Conservation (phyloP, 2,797 vertebrate genomes). For the Halcyon badia region DNA sequence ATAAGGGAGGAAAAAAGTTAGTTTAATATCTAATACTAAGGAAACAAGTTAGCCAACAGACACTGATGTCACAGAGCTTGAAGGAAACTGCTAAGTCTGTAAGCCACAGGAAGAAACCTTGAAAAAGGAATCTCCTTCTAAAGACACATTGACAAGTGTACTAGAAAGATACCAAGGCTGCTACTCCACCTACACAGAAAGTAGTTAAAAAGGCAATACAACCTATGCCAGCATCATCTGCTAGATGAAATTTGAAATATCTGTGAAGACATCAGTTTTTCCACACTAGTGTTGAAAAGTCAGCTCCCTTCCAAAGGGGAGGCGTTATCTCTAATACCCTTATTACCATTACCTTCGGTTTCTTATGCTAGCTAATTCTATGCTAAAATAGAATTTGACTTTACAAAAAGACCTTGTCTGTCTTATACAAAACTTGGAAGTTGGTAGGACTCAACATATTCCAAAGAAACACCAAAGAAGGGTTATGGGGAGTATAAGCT, state of each 20-base stretch:
- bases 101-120: neutral
- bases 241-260: neutral
- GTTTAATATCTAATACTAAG: neutral
- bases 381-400: neutral
- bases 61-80: neutral
- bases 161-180: neutral
- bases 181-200: neutral
- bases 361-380: neutral
- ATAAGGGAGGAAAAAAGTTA: neutral
- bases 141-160: neutral
- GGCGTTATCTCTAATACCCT: neutral
- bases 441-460: neutral
- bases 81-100: neutral
- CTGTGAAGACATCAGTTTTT: neutral
- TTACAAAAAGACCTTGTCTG: neutral
- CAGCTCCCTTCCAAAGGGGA: neutral
- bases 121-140: neutral
- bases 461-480: neutral
- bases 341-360: neutral
- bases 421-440: neutral
- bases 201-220: neutral
- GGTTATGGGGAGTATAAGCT: neutral
- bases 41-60: neutral
- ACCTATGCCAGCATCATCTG: neutral
- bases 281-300: neutral